Evolutionary conservation across 2,113 vertebrate species (phyloP), one percentile per base, ranked within the genome.

Genomic region (Tenebrosternarchus preto): DNA sequence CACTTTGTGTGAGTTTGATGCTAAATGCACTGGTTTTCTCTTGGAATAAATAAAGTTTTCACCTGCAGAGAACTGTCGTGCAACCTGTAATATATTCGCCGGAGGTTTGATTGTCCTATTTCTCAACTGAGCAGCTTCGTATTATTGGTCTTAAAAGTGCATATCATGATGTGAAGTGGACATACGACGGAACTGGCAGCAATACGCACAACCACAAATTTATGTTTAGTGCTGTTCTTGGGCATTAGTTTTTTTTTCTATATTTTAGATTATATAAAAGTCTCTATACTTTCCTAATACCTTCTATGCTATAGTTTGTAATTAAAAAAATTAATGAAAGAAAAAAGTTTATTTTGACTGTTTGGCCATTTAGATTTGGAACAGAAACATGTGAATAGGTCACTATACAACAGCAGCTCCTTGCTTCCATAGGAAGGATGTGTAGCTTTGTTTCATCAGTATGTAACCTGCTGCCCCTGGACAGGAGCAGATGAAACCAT

Each of bases 371-470:
- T n/a, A n/a, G n/a, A n/a, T n/a, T n/a, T n/a, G n/a, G n/a, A n/a
- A n/a, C 61, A 68, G 63, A 66, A 68, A 70, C 8, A 36, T 17
- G 24, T 39, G 57, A 57, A 55, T 57, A 55, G 56, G 59, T 82
- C 75, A 63, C 59, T 82, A 12, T 50, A 12, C 15, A 50, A 11
- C 43, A 50, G 43, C 43, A 50, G 36, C 33, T 25, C 46, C 25
- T 31, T 80, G 27, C 66, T 57, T 77, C 70, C 61, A 74, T 53
- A 53, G 43, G 39, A 63, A 56, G 43, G 46, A 77, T 25, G 25
- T 50, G 46, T 24, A 56, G 22, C 61, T 77, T 77, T 75, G 39
- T 19, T 80, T 90, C 81, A 86, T 89, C 84, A 81, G 74, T 64
- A 79, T 75, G 56, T 19, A 74, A 73, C 71, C 68, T 78, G 60